These are phyloP conservation scores for Montipora foliosa DNA, from an alignment of 64 coral and sea anemone species.

Conservation along the genomic window DNA sequence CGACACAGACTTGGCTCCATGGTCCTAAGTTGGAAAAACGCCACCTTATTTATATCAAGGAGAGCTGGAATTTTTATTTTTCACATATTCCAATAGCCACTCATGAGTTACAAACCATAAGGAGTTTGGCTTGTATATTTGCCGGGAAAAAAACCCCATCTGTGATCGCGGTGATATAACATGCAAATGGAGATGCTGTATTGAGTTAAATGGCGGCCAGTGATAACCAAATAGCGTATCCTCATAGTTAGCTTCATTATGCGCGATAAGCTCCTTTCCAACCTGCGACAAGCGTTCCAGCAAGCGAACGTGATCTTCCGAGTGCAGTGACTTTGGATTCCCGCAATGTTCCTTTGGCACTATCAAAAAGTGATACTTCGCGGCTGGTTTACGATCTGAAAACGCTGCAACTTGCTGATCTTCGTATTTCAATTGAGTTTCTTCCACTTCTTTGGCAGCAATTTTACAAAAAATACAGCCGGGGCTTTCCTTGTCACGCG, in stretches of 20 bases:
- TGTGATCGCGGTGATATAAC: conserved; percentile 76
- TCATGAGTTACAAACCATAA: conserved; percentile 88
- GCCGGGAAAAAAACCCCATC: conserved; percentile 74
- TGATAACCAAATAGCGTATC: conserved; percentile 84
- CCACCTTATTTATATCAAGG: background rate
- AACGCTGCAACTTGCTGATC: conserved; percentile 73
- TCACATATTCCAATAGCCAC: conserved; percentile 75
- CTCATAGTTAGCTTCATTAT: conserved; percentile 60
- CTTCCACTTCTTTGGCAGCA: conserved; percentile 68
- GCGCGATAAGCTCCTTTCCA: conserved; percentile 59
- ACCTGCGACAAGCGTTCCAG: conserved; percentile 70
- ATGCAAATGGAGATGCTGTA: conserved; percentile 93
- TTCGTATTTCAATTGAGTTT: conserved; percentile 79
- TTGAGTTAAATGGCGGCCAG: conserved; percentile 92
- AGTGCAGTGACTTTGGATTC: conserved; percentile 77
- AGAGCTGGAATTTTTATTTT: conserved; percentile 42
- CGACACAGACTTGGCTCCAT: too few relatives aligned
- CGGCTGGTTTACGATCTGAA: conserved; percentile 79
- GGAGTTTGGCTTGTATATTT: conserved; percentile 62
- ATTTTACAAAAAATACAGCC: conserved; percentile 92
- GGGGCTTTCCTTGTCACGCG: background rate
- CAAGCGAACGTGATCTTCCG: conserved; percentile 49
- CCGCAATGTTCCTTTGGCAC: conserved; percentile 86
- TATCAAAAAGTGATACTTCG: conserved; percentile 86
- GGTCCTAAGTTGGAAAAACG: background rate